Evolutionary conservation across 2,113 vertebrate species (phyloP), one percentile per base, ranked within the genome.

Genomic region (Scopus umbretta): DNA sequence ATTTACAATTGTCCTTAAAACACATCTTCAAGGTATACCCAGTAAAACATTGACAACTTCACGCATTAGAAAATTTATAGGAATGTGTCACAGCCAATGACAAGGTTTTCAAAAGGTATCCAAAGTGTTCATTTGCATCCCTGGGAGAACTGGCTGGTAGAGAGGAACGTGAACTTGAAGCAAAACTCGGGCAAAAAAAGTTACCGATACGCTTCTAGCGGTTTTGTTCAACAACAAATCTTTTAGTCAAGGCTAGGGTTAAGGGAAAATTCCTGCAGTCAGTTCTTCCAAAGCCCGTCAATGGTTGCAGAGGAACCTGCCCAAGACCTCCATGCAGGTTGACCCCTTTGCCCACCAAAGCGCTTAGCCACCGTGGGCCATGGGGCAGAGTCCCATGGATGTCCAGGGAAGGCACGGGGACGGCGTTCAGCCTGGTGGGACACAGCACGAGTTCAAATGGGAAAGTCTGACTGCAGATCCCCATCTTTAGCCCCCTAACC

Each of bases 31-130:
- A 40, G 40, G 63, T 18, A 36, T 5, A 61, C 16, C 5, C 58
- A 67, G 58, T 25, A 30, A 80, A 47, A 61, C 49, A n/a, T 62
- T 15, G 71, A 76, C 45, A 76, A 27, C 62, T 81, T 76, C 5
- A 56, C 3, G 8, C 1, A 0, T 34, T n/a, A 23, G 45, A 50
- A 67, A 50, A 78, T 18, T 21, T n/a, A 80, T 14, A 30, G 32
- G 50, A 45, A 27, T 0, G 0, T 2, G 7, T 27, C 50, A n/a
- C 23, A 59, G 56, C 30, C 55, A 75, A 23, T 2, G 5, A 63
- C 6, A 20, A 52, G 19, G 45, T 30, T 71, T 29, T n/a, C 90
- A 40, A 12, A 75, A 67, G 32, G 38, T 50, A 16, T 10, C n/a
- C 18, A 13, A 84, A 34, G 62, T 56, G 68, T 59, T 42, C 22